Evolutionary conservation across 2,797 vertebrate species (phyloP).

Genomic region (Steatocranus sp.): DNA sequence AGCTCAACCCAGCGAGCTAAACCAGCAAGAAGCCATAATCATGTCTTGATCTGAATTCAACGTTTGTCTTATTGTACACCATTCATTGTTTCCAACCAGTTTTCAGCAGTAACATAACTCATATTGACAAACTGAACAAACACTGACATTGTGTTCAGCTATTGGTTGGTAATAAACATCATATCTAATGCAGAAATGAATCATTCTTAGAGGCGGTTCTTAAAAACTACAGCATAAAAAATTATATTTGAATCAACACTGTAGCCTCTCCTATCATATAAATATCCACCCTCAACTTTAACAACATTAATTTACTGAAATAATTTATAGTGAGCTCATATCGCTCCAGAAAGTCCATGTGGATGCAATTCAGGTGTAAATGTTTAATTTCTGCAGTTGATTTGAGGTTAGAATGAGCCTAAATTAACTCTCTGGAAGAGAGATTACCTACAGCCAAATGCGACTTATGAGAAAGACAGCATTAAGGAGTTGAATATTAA

Average conservation of each 20-base stretch:
- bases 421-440: constrained; percentile 12
- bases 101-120: background rate
- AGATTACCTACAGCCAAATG: constrained; percentile 9
- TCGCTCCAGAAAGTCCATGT: background rate
- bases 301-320: constrained; percentile 11
- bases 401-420: background rate
- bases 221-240: background rate
- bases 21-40: background rate
- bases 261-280: background rate
- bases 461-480: constrained; percentile 2
- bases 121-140: background rate
- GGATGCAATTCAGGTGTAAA: background rate
- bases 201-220: background rate
- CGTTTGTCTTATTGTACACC: background rate
- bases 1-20: background rate
- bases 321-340: constrained; percentile 14
- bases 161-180: background rate
- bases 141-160: background rate
- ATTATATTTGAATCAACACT: background rate
- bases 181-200: background rate
- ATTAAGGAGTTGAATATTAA: background rate
- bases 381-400: constrained; percentile 12
- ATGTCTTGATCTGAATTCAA: background rate
- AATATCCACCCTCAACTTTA: background rate
- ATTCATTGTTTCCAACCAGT: background rate